A percentile compares a stretch with the other conserved stretches of the same genome.
These are phyloP conservation scores for Mechanitis mazaeus DNA, from an alignment of 2,888 invertebrate species.

Conservation along the genomic window DNA sequence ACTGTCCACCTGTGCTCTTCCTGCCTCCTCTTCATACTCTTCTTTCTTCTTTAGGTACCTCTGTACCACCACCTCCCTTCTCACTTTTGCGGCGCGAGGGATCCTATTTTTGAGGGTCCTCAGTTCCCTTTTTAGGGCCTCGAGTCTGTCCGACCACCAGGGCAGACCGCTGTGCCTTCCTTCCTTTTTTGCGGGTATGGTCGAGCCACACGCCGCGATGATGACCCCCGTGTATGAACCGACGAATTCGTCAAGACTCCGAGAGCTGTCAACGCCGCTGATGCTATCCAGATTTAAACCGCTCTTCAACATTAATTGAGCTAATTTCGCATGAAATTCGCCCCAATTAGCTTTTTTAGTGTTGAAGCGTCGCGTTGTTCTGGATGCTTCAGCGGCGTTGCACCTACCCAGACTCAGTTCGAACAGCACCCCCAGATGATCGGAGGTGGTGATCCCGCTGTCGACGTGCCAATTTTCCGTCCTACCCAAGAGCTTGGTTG, in stretches of 20 bases:
- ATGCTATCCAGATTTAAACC: neutral
- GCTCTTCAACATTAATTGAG: neutral
- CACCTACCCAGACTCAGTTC: too few species aligned
- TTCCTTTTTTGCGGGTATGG: neutral
- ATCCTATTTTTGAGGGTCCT: neutral
- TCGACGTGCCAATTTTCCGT: neutral
- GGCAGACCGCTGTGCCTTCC: neutral
- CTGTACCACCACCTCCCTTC: neutral
- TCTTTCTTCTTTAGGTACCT: constrained; percentile 15
- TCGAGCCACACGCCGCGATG: neutral
- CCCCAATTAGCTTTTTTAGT: neutral
- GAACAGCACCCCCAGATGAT: neutral
- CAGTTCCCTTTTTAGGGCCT: neutral
- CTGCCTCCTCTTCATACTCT: constrained; percentile 5
- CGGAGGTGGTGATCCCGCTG: neutral
- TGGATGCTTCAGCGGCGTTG: too few species aligned
- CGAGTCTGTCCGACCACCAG: neutral
- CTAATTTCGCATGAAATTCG: neutral
- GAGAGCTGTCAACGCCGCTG: neutral
- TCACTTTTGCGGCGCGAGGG: neutral
- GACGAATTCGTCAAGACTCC: neutral
- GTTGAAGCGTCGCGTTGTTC: too few species aligned
- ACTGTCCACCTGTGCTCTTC: constrained; percentile 6
- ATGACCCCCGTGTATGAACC: neutral
- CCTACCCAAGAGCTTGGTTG: neutral